Base-by-base conservation (phyloP, 2,888 invertebrate genomes). In the Ophioninae sp. region DNA sequence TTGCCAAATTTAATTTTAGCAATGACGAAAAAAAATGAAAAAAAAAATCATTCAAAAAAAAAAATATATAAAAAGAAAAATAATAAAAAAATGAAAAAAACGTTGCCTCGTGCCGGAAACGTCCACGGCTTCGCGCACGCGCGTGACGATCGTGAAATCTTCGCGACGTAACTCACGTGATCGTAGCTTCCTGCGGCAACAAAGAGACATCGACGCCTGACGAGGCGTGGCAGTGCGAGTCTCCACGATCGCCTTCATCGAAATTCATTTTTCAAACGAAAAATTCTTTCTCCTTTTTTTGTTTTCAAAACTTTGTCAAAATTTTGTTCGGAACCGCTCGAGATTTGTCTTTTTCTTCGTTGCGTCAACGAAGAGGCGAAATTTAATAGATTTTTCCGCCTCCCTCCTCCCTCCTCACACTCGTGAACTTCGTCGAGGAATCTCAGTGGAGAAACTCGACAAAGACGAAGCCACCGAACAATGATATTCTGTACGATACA, bases 161-260 rank as follows among this genome's bases (percentile, higher is more conserved):
- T 39, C 77, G 80, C 69, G 76, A 82, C 81, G 79, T 72, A 85
- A 85, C 83, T 85, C 73, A 79, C 73, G 81, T 78, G 84, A 74
- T 78, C 77, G 30, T 30, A 2, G 85, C 82, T 87, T 87, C 85
- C 80, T 82, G 85, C 83, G 79, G 80, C 79, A 87, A 88, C 86
- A 87, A 88, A 88, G 89, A 86, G 87, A 88, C 84, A 87, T 86
- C 79, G 85, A 85, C 84, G 84, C 80, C 79, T 78, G 82, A 73
- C 58, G 88, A 89, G 88, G 88, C 87, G 88, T 87, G 88, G 88
- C 87, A 81, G 1, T 3, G 30, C 2, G 30, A 30, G 30, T 30
- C 30, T 30, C 30, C 1, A 30, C 30, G 30, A 30, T 30, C 30
- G 30, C 30, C 30, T 30, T 30, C 30, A 3, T 30, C 30, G 30